Evolutionary conservation across 2,113 vertebrate genomes (phyloP), one percentile per base, ranked within the genome.

Genomic region (Campylomormyrus tamandua): DNA sequence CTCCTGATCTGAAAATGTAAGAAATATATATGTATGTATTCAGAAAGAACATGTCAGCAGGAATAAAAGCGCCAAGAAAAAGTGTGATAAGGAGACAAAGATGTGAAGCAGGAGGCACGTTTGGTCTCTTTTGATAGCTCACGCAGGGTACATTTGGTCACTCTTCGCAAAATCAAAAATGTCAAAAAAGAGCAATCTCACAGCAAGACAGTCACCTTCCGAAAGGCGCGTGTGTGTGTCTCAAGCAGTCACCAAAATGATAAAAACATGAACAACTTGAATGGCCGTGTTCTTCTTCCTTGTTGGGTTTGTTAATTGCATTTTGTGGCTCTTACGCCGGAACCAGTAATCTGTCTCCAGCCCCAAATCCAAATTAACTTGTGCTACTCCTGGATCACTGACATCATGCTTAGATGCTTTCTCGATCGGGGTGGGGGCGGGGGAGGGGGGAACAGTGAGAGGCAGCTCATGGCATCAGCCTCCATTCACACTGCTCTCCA

Each of bases 401-500:
- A 86, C 45, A 24, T 15, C 45, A 48, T 86, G 83, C 83, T 50
- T 48, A 13, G 48, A 86, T 49, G 5, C 83, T 27, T 50, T 49
- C 35, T n/a, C 15, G 21, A 70, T 70, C 1, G 6, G 58, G 56
- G 7, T n/a, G 39, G 39, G 0, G 35, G 10, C 13, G 27, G 5
- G 35, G 35, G 9, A 5, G 21, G n/a, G 45, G 11, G n/a, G 83
- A 24, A 52, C 45, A 15, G 48, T 0, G 27, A 11, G 49, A 27
- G 31, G 21, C n/a, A 13, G 70, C 88, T 89, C 49, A 21, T 50
- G 27, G 70, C 31, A 52, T 89, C 13, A 35, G 8, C 49, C 74
- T 17, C 74, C 88, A 87, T 90, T 91, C 87, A 90, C 27, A 35
- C 50, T 50, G 87, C 90, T 91, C 91, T 91, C 50, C 27, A 53